Percentiles rank a stretch among this genome's conserved stretches.
phyloP scores from a whole-genome alignment of 1,140 invertebrate genomes.

The Diorhabda elongata region DNA sequence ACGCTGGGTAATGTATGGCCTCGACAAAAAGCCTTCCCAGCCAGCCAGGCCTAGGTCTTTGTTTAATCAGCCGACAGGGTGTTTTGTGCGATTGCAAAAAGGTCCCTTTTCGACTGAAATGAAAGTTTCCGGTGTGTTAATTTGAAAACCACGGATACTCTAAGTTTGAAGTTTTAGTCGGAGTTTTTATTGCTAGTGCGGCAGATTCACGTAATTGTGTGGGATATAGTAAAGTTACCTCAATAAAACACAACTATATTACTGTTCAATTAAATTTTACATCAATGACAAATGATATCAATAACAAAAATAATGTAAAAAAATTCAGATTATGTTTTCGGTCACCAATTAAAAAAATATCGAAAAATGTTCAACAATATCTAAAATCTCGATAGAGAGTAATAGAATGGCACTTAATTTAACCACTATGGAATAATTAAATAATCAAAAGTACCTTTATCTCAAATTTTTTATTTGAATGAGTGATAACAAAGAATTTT shows the following conservation, averaged over 20 bases:
- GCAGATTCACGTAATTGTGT: neutral
- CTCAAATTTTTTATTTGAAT: too few relatives aligned
- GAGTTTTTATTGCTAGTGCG: neutral
- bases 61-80: conserved; percentile 10
- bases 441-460: too few relatives aligned
- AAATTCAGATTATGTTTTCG: too few relatives aligned
- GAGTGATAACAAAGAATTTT: too few relatives aligned
- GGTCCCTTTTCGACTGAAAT: conserved; percentile 7
- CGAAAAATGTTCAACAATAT: too few relatives aligned
- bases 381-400: too few relatives aligned
- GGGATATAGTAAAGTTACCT: neutral
- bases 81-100: conserved; percentile 5
- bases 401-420: too few relatives aligned
- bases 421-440: too few relatives aligned
- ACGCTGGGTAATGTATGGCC: conserved; percentile 9
- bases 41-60: conserved; percentile 7
- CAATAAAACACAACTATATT: conserved; percentile 1
- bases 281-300: too few relatives aligned
- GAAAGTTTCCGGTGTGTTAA: conserved; percentile 5
- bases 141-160: neutral
- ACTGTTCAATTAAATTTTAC: neutral
- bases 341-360: too few relatives aligned
- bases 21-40: conserved; percentile 5
- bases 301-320: too few relatives aligned
- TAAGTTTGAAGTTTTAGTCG: neutral